Percentiles rank a stretch among this genome's conserved stretches.
phyloP scores from a whole-genome alignment of 1,140 invertebrate genomes.

The Ostrea denselamellosa region DNA sequence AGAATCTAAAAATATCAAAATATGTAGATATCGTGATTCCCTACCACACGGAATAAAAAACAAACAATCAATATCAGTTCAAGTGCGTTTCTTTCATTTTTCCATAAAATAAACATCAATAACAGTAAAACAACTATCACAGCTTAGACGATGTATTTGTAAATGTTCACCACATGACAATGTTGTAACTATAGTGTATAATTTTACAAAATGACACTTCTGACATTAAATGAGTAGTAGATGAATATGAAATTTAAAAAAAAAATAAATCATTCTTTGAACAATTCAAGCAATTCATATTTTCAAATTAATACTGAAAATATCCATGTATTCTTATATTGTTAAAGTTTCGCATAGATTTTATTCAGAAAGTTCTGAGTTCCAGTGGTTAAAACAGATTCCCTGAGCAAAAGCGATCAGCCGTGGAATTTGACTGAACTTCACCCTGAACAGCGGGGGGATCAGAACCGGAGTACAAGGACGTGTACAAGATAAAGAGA shows the following conservation, averaged over 20 bases:
- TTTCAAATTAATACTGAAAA: neutral
- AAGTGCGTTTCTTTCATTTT: neutral
- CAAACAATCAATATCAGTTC: neutral
- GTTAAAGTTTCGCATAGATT: neutral
- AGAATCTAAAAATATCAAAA: too few species aligned
- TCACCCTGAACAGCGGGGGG: neutral
- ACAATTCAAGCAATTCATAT: neutral
- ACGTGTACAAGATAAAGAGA: neutral
- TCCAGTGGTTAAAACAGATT: neutral
- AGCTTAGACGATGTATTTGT: neutral
- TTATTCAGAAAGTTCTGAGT: neutral
- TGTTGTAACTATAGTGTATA: neutral
- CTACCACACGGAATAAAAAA: neutral
- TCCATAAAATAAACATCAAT: neutral
- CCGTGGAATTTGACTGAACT: neutral
- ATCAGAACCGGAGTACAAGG: neutral
- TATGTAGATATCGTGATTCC: neutral
- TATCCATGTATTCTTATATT: too few species aligned
- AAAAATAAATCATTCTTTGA: too few species aligned
- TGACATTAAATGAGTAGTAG: neutral
- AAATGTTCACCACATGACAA: neutral
- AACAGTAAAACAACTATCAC: neutral
- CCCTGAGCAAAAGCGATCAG: constrained; percentile 1
- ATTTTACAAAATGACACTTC: neutral
- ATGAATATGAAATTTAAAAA: neutral